Evolutionary conservation across 2,888 invertebrate genomes (phyloP).

Genomic region (Strigamia maritima): DNA sequence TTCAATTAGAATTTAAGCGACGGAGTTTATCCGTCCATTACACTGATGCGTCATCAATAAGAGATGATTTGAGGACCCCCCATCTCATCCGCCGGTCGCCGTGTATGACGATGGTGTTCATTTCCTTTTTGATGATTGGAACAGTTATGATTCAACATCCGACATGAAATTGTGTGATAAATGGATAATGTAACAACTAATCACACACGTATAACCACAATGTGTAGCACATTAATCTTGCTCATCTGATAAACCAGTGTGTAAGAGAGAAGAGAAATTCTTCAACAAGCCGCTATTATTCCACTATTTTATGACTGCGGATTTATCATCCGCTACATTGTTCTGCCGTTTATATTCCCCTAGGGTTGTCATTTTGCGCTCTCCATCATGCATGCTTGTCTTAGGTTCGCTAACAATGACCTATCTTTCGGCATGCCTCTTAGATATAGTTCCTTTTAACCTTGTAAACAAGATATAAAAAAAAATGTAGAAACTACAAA

Average conservation of each 20-base stretch:
- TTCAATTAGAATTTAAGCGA: not conserved
- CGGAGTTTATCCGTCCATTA: not conserved
- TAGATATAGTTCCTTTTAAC: not conserved
- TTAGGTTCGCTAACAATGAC: not conserved
- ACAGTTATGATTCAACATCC: constrained; percentile 32
- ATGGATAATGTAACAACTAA: constrained; percentile 28
- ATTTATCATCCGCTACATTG: constrained; percentile 25
- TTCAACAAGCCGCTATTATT: constrained; percentile 8
- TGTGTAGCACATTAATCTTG: constrained; percentile 9
- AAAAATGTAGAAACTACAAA: no score
- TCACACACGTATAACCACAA: constrained; percentile 22
- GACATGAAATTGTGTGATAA: constrained; percentile 15
- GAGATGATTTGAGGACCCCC: not conserved
- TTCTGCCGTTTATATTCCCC: constrained; percentile 21
- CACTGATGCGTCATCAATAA: not conserved
- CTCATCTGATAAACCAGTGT: constrained; percentile 14
- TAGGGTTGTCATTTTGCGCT: not conserved
- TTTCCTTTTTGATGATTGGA: constrained; percentile 17
- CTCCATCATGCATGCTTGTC: constrained; percentile 3
- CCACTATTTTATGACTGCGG: constrained; percentile 17
- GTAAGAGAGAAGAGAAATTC: constrained; percentile 2
- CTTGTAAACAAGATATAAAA: not conserved
- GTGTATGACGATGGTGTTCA: constrained; percentile 7
- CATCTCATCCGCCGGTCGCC: not conserved
- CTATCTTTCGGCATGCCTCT: not conserved